A percentile compares a stretch with the other conserved stretches of the same genome.
Conservation (phyloP, 2,113 vertebrate species). For the Neodon shergylaensis region DNA sequence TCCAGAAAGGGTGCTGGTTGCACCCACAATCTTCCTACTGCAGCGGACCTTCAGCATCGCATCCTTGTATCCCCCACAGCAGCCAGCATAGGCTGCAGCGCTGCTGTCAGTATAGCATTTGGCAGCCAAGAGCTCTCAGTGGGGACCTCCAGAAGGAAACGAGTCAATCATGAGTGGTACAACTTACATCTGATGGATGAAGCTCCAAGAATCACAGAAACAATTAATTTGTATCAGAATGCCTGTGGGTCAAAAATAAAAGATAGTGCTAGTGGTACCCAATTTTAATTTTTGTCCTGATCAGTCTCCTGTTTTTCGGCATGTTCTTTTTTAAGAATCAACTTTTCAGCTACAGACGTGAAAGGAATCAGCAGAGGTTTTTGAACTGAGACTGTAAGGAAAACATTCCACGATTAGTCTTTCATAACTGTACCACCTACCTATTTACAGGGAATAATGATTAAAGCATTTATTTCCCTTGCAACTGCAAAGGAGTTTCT, state of each 20-base stretch:
- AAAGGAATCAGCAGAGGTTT: conserved; percentile 66
- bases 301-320: conserved; percentile 80
- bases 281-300: conserved; percentile 84
- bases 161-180: conserved; percentile 84
- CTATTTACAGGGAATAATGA: conserved; percentile 75
- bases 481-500: conserved; percentile 61
- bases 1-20: conserved; percentile 59
- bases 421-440: conserved; percentile 58
- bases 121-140: conserved; percentile 81
- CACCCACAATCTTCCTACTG: conserved; percentile 39
- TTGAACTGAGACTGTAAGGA: conserved; percentile 60
- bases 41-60: conserved; percentile 62
- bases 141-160: conserved; percentile 82
- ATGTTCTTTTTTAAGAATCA: conserved; percentile 79
- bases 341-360: conserved; percentile 70
- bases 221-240: conserved; percentile 86
- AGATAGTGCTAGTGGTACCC: conserved; percentile 80
- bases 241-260: conserved; percentile 83
- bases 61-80: conserved; percentile 73
- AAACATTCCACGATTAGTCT: conserved; percentile 70
- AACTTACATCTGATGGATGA: conserved; percentile 90
- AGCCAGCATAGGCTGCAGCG: conserved; percentile 68
- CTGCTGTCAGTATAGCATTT: conserved; percentile 79
- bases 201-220: conserved; percentile 87
- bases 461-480: conserved; percentile 72